Evolutionary conservation across 2,113 vertebrate species (phyloP).

Genomic region (Hemichromis elongatus): DNA sequence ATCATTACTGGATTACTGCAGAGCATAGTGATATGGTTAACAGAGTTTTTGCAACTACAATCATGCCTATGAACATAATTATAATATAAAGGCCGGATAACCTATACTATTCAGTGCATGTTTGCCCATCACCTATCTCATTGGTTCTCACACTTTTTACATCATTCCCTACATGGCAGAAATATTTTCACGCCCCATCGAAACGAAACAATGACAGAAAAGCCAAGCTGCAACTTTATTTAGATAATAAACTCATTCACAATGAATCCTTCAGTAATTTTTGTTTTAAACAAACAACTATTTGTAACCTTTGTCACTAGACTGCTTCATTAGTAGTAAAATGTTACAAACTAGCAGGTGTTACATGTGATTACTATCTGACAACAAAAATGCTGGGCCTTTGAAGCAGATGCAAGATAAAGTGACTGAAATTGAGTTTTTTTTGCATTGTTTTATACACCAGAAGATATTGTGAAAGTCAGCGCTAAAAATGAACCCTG

Average conservation of each 20-base stretch:
- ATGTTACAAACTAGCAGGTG: neutral
- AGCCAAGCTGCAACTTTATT: no score
- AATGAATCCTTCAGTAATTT: no score
- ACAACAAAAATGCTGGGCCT: neutral
- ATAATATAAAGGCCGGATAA: neutral
- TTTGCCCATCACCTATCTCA: neutral
- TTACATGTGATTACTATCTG: neutral
- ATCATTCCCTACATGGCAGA: no score
- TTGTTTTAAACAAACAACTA: no score
- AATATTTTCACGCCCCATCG: no score
- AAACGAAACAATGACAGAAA: no score
- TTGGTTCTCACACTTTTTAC: no score
- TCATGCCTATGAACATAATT: accelerated
- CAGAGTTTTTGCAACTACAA: neutral
- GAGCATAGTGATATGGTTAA: neutral
- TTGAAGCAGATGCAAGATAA: neutral
- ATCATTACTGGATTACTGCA: neutral
- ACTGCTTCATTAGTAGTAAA: no score
- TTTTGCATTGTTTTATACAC: neutral
- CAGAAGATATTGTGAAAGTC: neutral
- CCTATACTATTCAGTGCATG: neutral
- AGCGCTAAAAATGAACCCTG: neutral
- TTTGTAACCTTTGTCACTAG: no score
- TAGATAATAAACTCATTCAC: no score
- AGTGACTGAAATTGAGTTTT: neutral